Evolutionary conservation across 2,797 vertebrate species (phyloP), one percentile per base, ranked within the genome.

Genomic region (Sciaenops ocellatus): DNA sequence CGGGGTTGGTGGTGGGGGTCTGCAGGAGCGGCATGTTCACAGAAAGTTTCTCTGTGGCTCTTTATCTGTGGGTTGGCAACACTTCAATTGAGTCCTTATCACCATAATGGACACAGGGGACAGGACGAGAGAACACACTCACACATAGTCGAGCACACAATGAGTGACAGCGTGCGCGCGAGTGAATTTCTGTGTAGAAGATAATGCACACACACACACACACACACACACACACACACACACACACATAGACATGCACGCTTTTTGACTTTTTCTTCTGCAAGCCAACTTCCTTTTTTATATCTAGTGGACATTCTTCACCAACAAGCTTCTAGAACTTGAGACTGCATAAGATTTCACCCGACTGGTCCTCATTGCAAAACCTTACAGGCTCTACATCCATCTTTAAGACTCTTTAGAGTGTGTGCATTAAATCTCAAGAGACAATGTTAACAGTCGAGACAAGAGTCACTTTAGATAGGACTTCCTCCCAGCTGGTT

Each of bases 51-150:
- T 88, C 90, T 91, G 87, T 86, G 87, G 85, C 85, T 88, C 90
- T 93, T 94, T 94, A 95, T 95, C 94, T 94, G 86, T 76, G 71
- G 48, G 52, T 90, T 96, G 95, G 95, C 94, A 94, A 73, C 67
- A 90, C 93, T 94, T 95, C 95, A 96, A 80, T 95, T 87, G 83
- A 82, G 78, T 83, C 75, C 93, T 95, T 95, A 95, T 95, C 95
- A 76, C 61, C 86, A 86, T 95, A 93, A 95, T 95, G 93, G 92
- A 92, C 90, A 85, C 66, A 16, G 82, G 68, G 84, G 85, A 85
- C 78, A 67, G 28, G 88, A 90, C 83, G 85, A 90, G 87, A 87
- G 87, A 66, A 85, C 90, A 87, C 88, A 83, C 81, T 87, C 88
- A 71, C 86, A 82, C 85, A 80, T 22, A 50, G 60, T 47, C 71